A percentile compares a stretch with the other conserved stretches of the same genome.
Conservation (phyloP, 1,140 invertebrate genomes). For the Scaptomyza hsui region DNA sequence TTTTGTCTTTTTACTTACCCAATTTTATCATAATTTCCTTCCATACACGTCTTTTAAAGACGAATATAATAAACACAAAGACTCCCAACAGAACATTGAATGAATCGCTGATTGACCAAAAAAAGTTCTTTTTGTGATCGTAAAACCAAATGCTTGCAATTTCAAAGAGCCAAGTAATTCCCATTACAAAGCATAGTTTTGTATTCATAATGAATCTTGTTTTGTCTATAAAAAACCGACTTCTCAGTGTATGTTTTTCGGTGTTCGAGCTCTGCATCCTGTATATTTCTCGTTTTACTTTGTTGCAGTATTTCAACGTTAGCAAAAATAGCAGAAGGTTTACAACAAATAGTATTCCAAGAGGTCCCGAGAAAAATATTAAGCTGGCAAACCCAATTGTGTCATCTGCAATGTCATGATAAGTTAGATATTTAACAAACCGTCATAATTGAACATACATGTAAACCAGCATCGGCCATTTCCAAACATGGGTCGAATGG, state of each 20-base stretch:
- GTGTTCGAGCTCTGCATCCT: slow-evolving; percentile 86
- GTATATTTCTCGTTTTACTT: slow-evolving; percentile 89
- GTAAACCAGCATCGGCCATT: slow-evolving; percentile 85
- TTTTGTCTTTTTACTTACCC: slow-evolving; percentile 71
- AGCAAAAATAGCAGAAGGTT: slow-evolving; percentile 89
- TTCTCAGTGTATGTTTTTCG: slow-evolving; percentile 83
- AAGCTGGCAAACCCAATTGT: slow-evolving; percentile 84
- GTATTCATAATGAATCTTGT: slow-evolving; percentile 88
- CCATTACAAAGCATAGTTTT: slow-evolving; percentile 91
- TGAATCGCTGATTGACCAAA: slow-evolving; percentile 86
- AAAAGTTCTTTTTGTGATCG: slow-evolving; percentile 84
- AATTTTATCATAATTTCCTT: slow-evolving; percentile 84
- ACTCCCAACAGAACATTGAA: slow-evolving; percentile 88
- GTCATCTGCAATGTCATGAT: slow-evolving; percentile 55
- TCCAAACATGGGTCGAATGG: slow-evolving; percentile 85
- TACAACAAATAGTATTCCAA: slow-evolving; percentile 86
- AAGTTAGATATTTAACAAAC: neutral
- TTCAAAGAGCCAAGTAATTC: slow-evolving; percentile 89
- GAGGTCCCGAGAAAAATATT: slow-evolving; percentile 87
- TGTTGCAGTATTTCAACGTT: slow-evolving; percentile 87
- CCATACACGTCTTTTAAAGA: slow-evolving; percentile 87
- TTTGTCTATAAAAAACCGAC: slow-evolving; percentile 87
- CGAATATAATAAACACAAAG: slow-evolving; percentile 88
- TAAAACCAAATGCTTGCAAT: slow-evolving; percentile 86
- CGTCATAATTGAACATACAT: slow-evolving; percentile 77